Percentiles rank a stretch among this genome's conserved stretches.
Conservation (phyloP, 2,113 vertebrate genomes). For the Butastur rufipennis region DNA sequence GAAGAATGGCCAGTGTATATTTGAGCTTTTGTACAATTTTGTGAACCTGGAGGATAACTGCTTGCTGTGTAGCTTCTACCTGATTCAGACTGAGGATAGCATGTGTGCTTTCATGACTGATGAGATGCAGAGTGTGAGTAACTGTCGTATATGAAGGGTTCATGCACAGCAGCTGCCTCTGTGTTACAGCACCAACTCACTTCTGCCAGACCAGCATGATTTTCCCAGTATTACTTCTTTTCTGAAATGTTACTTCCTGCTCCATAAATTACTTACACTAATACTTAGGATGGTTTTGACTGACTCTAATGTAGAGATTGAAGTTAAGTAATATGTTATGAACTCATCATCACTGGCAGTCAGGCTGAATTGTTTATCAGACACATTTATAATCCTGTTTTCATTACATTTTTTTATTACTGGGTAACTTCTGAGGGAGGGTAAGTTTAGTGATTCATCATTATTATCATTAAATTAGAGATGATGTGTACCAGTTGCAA, state of each 20-base stretch:
- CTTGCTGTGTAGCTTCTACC: neutral
- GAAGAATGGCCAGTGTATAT: neutral
- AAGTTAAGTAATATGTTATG: slow-evolving; percentile 20
- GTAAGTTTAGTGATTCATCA: neutral
- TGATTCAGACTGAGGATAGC: neutral
- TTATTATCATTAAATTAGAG: neutral
- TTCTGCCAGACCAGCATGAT: neutral
- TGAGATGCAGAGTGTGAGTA: neutral
- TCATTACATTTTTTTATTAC: slow-evolving; percentile 13
- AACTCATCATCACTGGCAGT: slow-evolving; percentile 29
- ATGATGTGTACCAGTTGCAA: neutral
- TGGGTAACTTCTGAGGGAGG: neutral
- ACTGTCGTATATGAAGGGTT: neutral
- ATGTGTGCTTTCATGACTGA: neutral
- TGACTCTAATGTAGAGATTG: neutral
- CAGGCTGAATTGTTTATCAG: slow-evolving; percentile 46
- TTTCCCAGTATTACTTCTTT: neutral
- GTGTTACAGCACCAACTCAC: neutral
- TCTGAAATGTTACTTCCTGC: neutral
- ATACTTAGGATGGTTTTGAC: neutral
- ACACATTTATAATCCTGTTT: slow-evolving; percentile 9
- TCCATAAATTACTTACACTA: neutral
- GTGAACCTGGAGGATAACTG: neutral
- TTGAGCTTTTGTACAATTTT: neutral
- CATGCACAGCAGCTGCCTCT: neutral